Evolutionary conservation across 2,797 vertebrate species (phyloP).

Genomic region (Simalia tracyae): DNA sequence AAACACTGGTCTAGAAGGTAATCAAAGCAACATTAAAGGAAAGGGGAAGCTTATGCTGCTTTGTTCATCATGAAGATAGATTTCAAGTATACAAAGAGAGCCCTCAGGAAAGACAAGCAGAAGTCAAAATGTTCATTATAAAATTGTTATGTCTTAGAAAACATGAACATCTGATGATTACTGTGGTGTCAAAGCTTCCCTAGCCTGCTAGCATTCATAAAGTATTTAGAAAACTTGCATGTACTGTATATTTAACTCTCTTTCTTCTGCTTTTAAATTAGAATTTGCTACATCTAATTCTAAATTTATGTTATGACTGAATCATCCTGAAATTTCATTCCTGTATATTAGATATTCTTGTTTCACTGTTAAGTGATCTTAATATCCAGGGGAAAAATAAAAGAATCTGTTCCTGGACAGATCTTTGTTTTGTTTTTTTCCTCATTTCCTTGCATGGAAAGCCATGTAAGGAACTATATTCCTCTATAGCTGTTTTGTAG

Average conservation of each 20-base stretch:
- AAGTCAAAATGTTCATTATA: background rate
- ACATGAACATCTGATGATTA: background rate
- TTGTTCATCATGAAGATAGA: slow-evolving; percentile 47
- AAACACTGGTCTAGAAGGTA: slow-evolving; percentile 8
- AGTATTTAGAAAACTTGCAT: slow-evolving; percentile 9
- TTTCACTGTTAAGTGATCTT: background rate
- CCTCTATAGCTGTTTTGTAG: background rate
- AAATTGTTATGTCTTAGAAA: background rate
- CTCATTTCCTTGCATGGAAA: slow-evolving; percentile 13
- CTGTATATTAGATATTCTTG: background rate
- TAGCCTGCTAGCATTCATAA: slow-evolving; percentile 19
- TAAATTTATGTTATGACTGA: background rate
- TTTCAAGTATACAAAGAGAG: slow-evolving; percentile 35
- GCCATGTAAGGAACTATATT: background rate
- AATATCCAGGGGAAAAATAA: background rate
- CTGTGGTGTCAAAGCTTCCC: background rate
- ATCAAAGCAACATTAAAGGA: slow-evolving; percentile 45
- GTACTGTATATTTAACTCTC: background rate
- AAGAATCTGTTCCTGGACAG: background rate
- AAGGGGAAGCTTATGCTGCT: slow-evolving; percentile 12
- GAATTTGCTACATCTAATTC: slow-evolving; percentile 2
- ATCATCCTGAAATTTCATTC: background rate
- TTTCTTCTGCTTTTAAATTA: slow-evolving; percentile 29
- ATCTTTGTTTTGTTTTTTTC: background rate
- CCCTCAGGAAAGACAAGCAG: background rate